Conservation (phyloP, 1,140 invertebrate genomes). For the Cyphomyrmex costatus region DNA sequence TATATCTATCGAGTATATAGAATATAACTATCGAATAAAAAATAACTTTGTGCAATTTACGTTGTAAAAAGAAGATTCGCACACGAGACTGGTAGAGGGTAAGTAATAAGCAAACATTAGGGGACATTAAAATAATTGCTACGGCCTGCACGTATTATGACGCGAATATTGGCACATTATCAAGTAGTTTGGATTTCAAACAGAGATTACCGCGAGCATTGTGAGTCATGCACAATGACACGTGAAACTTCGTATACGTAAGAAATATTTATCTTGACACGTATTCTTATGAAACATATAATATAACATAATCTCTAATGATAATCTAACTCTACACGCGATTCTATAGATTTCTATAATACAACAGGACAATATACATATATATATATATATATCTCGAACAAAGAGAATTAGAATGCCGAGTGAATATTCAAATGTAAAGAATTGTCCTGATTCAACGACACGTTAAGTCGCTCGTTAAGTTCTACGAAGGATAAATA, state of each 20-base stretch:
- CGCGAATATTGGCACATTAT: slow-evolving; percentile 31
- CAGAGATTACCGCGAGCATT: slow-evolving; percentile 17
- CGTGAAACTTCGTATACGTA: not conserved
- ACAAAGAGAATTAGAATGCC: not conserved
- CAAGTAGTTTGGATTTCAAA: slow-evolving; percentile 28
- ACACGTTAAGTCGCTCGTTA: slow-evolving; percentile 69
- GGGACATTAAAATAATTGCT: slow-evolving; percentile 6
- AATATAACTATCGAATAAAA: not conserved
- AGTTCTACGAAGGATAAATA: slow-evolving; percentile 70
- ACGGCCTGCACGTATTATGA: not conserved
- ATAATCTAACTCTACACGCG: not conserved
- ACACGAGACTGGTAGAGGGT: not conserved
- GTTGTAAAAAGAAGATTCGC: slow-evolving; percentile 6
- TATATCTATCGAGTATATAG: no score
- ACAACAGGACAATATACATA: not conserved
- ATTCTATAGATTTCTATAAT: not conserved
- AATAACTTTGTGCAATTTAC: not conserved
- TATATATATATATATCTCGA: no score
- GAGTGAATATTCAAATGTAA: not conserved
- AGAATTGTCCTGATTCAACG: slow-evolving; percentile 51
- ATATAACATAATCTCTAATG: not conserved
- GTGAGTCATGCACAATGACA: slow-evolving; percentile 38
- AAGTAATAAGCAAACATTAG: not conserved
- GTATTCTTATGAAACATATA: not conserved
- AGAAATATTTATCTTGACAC: slow-evolving; percentile 19